Evolutionary conservation across 2,888 invertebrate genomes (phyloP).

Genomic region (Drosophila sordidula): DNA sequence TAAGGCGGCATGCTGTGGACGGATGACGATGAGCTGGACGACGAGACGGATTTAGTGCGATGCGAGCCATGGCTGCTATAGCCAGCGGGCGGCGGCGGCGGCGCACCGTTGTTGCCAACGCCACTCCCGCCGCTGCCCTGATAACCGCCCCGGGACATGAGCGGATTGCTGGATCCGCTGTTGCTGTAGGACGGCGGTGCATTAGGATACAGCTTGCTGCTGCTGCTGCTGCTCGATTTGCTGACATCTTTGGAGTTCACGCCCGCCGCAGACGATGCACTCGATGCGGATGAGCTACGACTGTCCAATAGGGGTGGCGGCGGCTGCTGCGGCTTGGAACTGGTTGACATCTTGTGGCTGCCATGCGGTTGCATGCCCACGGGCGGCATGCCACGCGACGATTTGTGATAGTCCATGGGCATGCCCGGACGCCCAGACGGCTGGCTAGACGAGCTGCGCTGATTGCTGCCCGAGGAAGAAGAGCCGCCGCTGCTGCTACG

Average conservation of each 20-base stretch:
- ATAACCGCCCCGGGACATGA: conserved; percentile 64
- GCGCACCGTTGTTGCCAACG: conserved; percentile 55
- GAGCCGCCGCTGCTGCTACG: conserved; percentile 40
- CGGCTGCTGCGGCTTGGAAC: conserved; percentile 62
- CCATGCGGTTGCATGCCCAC: conserved; percentile 62
- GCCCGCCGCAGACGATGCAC: conserved; percentile 49
- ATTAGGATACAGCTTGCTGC: conserved; percentile 73
- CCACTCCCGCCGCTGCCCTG: conserved; percentile 37
- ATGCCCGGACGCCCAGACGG: conserved; percentile 61
- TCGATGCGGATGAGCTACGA: conserved; percentile 52
- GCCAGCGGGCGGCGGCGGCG: conserved; percentile 30
- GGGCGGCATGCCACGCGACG: conserved; percentile 76
- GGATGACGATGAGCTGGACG: conserved; percentile 75
- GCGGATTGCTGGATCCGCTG: conserved; percentile 49
- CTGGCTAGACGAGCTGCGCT: conserved; percentile 53
- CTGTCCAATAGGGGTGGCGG: conserved; percentile 40
- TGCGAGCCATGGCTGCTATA: conserved; percentile 58
- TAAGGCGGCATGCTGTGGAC: conserved; percentile 66
- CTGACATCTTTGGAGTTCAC: conserved; percentile 56
- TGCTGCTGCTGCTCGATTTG: conserved; percentile 56
- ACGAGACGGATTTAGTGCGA: conserved; percentile 71
- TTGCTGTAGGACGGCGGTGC: conserved; percentile 54
- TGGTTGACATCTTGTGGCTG: conserved; percentile 72
- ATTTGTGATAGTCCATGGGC: conserved; percentile 82
- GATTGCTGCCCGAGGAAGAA: conserved; percentile 45